Conservation (phyloP, 2,797 vertebrate species). For the Coracias cyanogaster region DNA sequence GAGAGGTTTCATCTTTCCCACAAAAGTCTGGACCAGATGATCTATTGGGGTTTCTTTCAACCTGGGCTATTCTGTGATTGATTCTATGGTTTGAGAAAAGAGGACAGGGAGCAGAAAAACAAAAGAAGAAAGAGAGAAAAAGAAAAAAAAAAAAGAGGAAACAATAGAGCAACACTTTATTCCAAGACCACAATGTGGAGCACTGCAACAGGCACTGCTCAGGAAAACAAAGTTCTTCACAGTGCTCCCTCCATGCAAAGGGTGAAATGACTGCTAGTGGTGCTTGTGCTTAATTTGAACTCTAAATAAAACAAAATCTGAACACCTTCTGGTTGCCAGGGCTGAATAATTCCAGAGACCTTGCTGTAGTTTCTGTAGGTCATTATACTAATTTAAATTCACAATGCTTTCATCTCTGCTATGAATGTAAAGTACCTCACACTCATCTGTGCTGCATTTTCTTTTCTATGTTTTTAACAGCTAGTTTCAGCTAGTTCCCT, state of each 20-base stretch:
- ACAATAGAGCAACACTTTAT: neutral
- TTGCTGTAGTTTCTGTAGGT: conserved; percentile 53
- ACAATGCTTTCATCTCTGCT: conserved; percentile 53
- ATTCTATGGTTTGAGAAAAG: neutral
- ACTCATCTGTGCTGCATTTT: neutral
- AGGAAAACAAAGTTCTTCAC: neutral
- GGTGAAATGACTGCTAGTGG: neutral
- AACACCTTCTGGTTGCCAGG: conserved; percentile 33
- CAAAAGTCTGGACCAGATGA: neutral
- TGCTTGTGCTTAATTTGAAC: neutral
- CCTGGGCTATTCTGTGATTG: neutral
- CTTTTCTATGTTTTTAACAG: conserved; percentile 5
- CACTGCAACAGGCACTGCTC: neutral
- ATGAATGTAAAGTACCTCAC: conserved; percentile 35
- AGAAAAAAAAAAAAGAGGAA: rapidly evolving
- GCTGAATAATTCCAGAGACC: conserved; percentile 58
- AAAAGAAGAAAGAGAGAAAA: neutral
- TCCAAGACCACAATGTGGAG: neutral
- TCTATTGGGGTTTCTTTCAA: neutral
- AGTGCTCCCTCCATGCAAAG: neutral
- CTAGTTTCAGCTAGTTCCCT: neutral
- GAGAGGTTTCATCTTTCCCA: neutral
- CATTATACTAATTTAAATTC: conserved; percentile 66
- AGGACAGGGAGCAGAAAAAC: neutral
- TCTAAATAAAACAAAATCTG: conserved; percentile 30